Conservation (phyloP, 37 sponge, comb jelly and placozoan genomes). For the Crambe crambe region DNA sequence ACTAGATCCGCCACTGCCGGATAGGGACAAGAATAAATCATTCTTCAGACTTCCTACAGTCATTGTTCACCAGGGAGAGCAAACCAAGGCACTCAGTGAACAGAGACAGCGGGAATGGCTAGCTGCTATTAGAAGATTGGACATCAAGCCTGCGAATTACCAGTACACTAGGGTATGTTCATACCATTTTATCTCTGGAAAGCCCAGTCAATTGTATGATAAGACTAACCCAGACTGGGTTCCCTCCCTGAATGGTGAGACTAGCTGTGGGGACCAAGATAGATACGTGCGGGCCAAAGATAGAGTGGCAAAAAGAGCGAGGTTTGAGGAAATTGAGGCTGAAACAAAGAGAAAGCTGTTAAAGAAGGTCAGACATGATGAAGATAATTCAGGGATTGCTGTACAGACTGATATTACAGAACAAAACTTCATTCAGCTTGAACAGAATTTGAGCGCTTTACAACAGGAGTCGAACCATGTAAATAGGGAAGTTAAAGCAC, state of each 20-base stretch:
- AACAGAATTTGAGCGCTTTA: neutral
- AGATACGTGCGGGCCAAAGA: too few relatives aligned
- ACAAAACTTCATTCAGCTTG: neutral
- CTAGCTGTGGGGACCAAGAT: neutral
- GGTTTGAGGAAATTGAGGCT: too few relatives aligned
- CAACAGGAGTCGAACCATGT: too few relatives aligned
- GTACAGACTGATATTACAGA: neutral
- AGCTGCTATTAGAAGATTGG: neutral
- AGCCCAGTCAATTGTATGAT: neutral
- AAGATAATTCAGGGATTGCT: too few relatives aligned
- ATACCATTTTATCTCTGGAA: slow-evolving; percentile 15
- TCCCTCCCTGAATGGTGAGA: neutral
- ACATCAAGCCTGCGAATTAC: neutral
- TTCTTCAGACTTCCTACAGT: slow-evolving; percentile 22
- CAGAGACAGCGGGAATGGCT: slow-evolving; percentile 4
- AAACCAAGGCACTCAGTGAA: neutral
- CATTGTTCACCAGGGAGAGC: slow-evolving; percentile 2
- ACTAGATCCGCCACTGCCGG: too few relatives aligned
- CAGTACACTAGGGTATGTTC: slow-evolving; percentile 11
- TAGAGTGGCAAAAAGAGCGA: too few relatives aligned
- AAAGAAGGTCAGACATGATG: too few relatives aligned
- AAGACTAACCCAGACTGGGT: slow-evolving; percentile 4
- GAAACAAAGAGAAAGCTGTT: too few relatives aligned
- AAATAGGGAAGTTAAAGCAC: neutral
- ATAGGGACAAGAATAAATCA: neutral